These are phyloP conservation scores for Oriolus oriolus DNA, from an alignment of 2,113 vertebrate genomes.

Conservation along the genomic window DNA sequence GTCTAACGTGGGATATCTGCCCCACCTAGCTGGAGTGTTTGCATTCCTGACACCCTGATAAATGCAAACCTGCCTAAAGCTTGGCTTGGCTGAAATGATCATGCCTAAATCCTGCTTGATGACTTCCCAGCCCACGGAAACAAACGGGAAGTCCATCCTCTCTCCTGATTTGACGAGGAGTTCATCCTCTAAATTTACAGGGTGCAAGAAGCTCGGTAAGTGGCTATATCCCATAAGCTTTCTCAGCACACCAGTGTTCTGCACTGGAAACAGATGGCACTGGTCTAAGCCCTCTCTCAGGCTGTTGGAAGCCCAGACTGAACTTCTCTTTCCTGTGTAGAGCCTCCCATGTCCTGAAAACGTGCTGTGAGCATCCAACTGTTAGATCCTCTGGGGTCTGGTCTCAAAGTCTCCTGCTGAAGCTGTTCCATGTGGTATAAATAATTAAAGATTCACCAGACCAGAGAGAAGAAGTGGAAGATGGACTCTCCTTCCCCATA, in stretches of 20 bases:
- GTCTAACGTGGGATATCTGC: neutral
- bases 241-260: neutral
- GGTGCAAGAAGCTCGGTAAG: neutral
- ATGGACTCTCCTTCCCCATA: neutral
- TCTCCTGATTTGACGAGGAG: neutral
- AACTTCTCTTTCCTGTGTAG: neutral
- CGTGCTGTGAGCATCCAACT: neutral
- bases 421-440: neutral
- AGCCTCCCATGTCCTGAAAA: neutral
- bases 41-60: neutral
- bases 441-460: slow-evolving; percentile 30
- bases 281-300: neutral
- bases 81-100: neutral
- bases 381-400: neutral
- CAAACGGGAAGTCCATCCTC: neutral
- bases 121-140: neutral
- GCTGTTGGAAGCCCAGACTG: neutral
- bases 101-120: neutral
- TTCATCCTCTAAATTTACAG: neutral
- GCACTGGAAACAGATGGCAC: neutral
- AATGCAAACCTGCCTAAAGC: neutral
- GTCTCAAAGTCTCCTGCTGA: slow-evolving; percentile 9
- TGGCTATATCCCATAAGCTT: neutral
- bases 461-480: neutral
- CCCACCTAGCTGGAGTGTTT: neutral